These are phyloP conservation scores for Pollimyrus isidori DNA, from an alignment of 2,113 vertebrate genomes.

Conservation along the genomic window DNA sequence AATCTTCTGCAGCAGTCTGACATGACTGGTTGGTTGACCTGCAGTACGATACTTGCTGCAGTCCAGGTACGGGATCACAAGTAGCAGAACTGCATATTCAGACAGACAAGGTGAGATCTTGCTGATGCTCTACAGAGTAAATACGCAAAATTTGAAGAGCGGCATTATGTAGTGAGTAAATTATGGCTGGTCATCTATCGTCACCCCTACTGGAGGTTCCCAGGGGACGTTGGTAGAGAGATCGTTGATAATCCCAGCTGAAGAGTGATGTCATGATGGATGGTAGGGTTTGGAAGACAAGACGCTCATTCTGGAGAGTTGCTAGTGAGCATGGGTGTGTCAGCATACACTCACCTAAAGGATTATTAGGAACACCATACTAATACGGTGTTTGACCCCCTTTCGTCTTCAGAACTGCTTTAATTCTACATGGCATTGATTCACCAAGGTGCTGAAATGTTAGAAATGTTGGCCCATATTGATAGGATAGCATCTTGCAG, in stretches of 20 bases:
- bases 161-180: background rate
- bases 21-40: background rate
- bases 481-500: too few relatives aligned
- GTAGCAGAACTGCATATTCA: background rate
- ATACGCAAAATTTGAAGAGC: background rate
- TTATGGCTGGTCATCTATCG: background rate
- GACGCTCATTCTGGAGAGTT: background rate
- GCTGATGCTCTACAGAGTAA: background rate
- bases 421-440: too few relatives aligned
- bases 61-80: background rate
- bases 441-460: too few relatives aligned
- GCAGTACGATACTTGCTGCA: background rate
- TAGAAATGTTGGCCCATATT: too few relatives aligned
- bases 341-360: too few relatives aligned
- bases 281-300: background rate
- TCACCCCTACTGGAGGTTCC: background rate
- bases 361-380: too few relatives aligned
- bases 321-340: too few relatives aligned
- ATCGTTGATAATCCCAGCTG: background rate
- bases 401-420: too few relatives aligned
- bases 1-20: background rate
- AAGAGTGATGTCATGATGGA: background rate
- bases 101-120: background rate
- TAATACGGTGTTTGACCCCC: too few relatives aligned
- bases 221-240: background rate